A percentile compares a stretch with the other conserved stretches of the same genome.
Conservation (phyloP, 2,113 vertebrate genomes). For the Saguinus midas region DNA sequence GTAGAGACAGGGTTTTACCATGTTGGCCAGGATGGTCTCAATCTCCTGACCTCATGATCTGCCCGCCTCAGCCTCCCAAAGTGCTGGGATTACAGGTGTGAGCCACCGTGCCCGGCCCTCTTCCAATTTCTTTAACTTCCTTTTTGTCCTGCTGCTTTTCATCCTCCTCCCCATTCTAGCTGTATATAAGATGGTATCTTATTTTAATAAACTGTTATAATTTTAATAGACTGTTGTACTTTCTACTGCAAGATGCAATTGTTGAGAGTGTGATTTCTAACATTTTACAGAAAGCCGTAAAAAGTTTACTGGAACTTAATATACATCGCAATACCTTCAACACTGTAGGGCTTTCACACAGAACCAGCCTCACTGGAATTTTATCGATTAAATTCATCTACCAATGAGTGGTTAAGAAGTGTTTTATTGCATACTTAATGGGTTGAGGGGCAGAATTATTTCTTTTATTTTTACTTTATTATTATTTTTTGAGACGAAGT, state of each 20-base stretch:
- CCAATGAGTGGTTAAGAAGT: not conserved
- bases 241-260: not conserved
- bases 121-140: not conserved
- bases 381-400: conserved; percentile 23
- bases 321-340: not conserved
- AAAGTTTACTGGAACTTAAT: not conserved
- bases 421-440: not conserved
- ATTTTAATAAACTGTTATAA: not conserved
- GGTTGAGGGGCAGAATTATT: not conserved
- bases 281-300: not conserved
- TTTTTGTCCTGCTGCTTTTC: not conserved
- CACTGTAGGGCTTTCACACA: not conserved
- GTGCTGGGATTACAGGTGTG: too few species aligned
- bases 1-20: too few species aligned
- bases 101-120: too few species aligned
- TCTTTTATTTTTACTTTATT: too few species aligned
- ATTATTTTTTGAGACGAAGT: too few species aligned
- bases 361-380: not conserved
- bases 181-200: not conserved
- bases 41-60: too few species aligned
- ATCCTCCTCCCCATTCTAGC: not conserved
- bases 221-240: not conserved
- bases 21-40: too few species aligned
- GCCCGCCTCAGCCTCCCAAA: too few species aligned
- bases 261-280: not conserved